These are phyloP conservation scores for Tetraneura akinire DNA, from an alignment of 1,140 invertebrate genomes.

Conservation along the genomic window DNA sequence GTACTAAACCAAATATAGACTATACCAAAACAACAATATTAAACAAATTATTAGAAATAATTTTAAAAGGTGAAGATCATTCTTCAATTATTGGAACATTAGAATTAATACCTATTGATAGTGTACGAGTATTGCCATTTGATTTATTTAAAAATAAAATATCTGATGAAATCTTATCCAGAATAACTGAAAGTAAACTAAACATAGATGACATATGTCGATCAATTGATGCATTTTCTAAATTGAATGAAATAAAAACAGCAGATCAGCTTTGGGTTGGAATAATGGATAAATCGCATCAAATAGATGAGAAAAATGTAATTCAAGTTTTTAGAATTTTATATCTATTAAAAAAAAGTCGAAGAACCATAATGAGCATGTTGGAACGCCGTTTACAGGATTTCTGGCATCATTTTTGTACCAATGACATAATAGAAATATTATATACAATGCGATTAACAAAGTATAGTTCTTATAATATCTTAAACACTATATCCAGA, in stretches of 20 bases:
- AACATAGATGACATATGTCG: constrained; percentile 67
- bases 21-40: constrained; percentile 30
- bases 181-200: constrained; percentile 66
- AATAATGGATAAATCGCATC: constrained; percentile 63
- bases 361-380: constrained; percentile 65
- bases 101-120: constrained; percentile 40
- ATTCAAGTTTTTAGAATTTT: constrained; percentile 64
- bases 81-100: constrained; percentile 29
- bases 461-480: constrained; percentile 57
- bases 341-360: constrained; percentile 65
- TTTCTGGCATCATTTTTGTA: constrained; percentile 65
- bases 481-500: constrained; percentile 62
- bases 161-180: constrained; percentile 64
- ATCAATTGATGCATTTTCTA: constrained; percentile 61
- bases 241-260: constrained; percentile 58
- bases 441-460: constrained; percentile 58
- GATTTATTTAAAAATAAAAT: constrained; percentile 38
- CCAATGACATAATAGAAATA: constrained; percentile 64
- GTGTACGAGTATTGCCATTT: constrained; percentile 18
- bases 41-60: constrained; percentile 28
- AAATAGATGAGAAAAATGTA: constrained; percentile 66
- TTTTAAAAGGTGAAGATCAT: constrained; percentile 21
- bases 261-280: constrained; percentile 73
- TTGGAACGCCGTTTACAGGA: constrained; percentile 66
- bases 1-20: constrained; percentile 34